Base-by-base conservation (phyloP, 2,113 vertebrate genomes). In the Brevimyrus niger region DNA sequence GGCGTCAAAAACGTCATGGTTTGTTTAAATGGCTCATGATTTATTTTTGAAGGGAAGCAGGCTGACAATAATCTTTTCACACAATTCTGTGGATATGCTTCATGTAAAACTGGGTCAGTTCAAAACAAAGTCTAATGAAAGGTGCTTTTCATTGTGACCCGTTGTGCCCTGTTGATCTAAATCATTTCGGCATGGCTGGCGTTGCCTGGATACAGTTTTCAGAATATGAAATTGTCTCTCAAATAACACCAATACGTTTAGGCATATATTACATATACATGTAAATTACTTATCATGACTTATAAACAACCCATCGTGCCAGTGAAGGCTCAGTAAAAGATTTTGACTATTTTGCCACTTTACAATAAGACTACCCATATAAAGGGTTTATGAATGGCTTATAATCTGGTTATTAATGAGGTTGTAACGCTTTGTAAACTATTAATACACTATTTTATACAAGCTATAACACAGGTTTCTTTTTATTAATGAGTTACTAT, bases 171-270 rank as follows among this genome's bases (percentile, higher is more conserved):
- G 82, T 83, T 87, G 86, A 90, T 91, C 80, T 86, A 69, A 89
- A 90, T 90, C 86, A 89, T 89, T 89, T 90, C 73, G 47, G 80
- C 58, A 69, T 85, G 88, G 89, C 65, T 86, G 83, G 69, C 17
- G 92, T 93, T 93, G 92, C 92, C 89, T 91, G 61, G 92, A 92
- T 89, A 93, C 91, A 46, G 91, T 90, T 83, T 86, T 87, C 76
- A 88, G 90, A 89, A 89, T 90, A 65, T 76, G 38, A 87, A 90
- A 87, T 42, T 53, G 89, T 73, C 50, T 21, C 44, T 76, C 19
- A 87, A 46, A 35, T 38, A 65, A 58, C 55, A 47, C 17, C 21
- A 31, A 73, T 42, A 19, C 21, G 48, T 65, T 15, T 65, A 50
- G 11, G 48, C 11, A 13, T 87, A 42, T 50, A 84, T 38, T 76